Percentiles rank a stretch among this genome's conserved stretches.
Evolutionary conservation across 2,113 vertebrate species (phyloP).

Genomic region (Eptesicus fuscus): DNA sequence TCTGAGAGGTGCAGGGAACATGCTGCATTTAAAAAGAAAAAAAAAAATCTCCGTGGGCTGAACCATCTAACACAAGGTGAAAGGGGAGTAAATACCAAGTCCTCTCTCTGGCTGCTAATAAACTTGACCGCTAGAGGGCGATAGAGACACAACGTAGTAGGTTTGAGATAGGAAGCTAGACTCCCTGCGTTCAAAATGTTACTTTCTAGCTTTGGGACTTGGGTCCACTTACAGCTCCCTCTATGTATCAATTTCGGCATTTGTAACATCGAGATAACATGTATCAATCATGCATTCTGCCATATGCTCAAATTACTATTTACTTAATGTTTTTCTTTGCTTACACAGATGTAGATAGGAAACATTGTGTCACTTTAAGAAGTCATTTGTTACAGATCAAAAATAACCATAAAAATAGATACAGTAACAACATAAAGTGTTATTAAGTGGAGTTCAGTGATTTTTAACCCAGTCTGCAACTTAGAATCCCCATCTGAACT

Average conservation of each 20-base stretch:
- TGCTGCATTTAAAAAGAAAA: not conserved
- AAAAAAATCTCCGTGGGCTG: not conserved
- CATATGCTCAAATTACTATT: not conserved
- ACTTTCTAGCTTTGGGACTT: not conserved
- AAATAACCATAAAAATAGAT: not conserved
- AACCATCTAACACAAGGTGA: not conserved
- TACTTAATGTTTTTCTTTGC: not conserved
- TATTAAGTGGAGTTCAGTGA: not conserved
- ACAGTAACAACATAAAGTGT: not conserved
- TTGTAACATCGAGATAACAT: not conserved
- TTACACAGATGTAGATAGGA: not conserved
- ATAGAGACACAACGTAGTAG: not conserved
- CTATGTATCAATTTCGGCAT: not conserved
- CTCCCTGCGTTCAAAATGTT: not conserved
- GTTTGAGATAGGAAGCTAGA: rapidly evolving
- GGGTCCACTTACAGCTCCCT: rapidly evolving
- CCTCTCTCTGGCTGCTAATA: constrained; percentile 3
- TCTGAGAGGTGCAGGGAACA: not conserved
- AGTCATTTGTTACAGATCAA: not conserved
- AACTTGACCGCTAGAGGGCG: constrained; percentile 10
- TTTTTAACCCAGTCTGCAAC: not conserved
- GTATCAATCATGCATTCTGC: not conserved
- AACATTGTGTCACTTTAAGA: constrained; percentile 23
- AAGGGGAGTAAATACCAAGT: not conserved
- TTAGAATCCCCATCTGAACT: not conserved